A percentile compares a stretch with the other conserved stretches of the same genome.
Conservation (phyloP, 2,797 vertebrate species). For the Melanotaenia boesemani region DNA sequence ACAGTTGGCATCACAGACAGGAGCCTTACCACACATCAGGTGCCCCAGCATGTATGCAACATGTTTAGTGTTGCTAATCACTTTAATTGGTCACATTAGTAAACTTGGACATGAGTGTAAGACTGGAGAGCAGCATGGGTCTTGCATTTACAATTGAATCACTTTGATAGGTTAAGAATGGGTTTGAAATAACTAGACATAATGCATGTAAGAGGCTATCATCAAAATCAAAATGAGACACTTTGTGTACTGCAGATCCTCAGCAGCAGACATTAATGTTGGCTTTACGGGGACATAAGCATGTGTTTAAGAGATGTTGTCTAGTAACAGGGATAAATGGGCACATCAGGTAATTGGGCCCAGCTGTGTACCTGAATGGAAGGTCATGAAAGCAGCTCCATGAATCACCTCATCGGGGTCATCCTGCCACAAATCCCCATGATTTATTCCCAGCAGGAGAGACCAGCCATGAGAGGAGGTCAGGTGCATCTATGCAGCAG, state of each 20-base stretch:
- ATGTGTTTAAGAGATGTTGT: conserved; percentile 14
- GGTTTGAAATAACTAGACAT: background rate
- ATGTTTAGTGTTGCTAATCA: conserved; percentile 37
- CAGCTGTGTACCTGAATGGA: conserved; percentile 67
- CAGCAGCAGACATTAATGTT: background rate
- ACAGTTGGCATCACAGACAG: conserved; percentile 36
- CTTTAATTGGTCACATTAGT: conserved; percentile 23
- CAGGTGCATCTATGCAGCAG: conserved; percentile 53
- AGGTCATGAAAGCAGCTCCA: conserved; percentile 70
- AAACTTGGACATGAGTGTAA: background rate
- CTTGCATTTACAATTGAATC: conserved; percentile 13
- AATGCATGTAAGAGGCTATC: too few species aligned
- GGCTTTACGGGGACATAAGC: background rate
- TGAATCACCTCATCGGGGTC: conserved; percentile 72
- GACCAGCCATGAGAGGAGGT: conserved; percentile 65
- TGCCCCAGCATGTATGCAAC: conserved; percentile 34
- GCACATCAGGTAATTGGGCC: conserved; percentile 38
- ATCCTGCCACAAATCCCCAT: conserved; percentile 52
- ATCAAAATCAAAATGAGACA: background rate
- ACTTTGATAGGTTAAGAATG: conserved; percentile 2
- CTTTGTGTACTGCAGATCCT: background rate
- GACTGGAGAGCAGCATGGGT: background rate
- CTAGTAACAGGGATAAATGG: conserved; percentile 49
- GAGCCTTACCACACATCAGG: conserved; percentile 35
- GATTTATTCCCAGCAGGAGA: conserved; percentile 71